Evolutionary conservation across 2,797 vertebrate genomes (phyloP).

Genomic region (Oophaga sylvatica): DNA sequence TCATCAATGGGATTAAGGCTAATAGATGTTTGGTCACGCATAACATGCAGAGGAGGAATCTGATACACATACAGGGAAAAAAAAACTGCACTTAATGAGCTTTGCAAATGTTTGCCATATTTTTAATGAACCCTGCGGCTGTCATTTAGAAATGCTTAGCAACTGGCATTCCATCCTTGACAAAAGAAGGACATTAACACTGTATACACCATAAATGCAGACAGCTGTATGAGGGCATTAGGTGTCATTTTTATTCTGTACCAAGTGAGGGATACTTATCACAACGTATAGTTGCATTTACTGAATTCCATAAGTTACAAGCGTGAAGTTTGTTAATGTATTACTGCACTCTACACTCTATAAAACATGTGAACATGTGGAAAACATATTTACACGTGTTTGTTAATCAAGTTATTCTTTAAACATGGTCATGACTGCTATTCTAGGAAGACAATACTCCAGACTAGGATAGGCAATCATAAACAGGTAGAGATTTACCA

Average conservation of each 20-base stretch:
- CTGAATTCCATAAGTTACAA: neutral
- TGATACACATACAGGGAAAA: constrained; percentile 77
- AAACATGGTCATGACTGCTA: neutral
- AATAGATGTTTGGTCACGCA: constrained; percentile 89
- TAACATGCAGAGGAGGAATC: constrained; percentile 83
- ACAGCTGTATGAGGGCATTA: constrained; percentile 76
- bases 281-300: constrained; percentile 50
- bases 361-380: neutral
- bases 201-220: constrained; percentile 78
- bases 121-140: constrained; percentile 87
- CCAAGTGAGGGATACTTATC: constrained; percentile 73
- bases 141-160: constrained; percentile 88
- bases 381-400: neutral
- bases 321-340: neutral
- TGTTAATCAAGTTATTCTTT: neutral
- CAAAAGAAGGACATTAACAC: constrained; percentile 82
- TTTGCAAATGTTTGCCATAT: constrained; percentile 89
- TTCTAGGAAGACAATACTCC: too few relatives aligned
- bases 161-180: constrained; percentile 85
- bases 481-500: too few relatives aligned
- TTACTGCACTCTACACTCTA: neutral
- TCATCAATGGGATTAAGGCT: constrained; percentile 84
- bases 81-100: constrained; percentile 84
- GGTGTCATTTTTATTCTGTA: neutral
- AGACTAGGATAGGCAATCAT: too few relatives aligned